Evolutionary conservation across 2,113 vertebrate species (phyloP).

Genomic region (Bubalus kerabau): DNA sequence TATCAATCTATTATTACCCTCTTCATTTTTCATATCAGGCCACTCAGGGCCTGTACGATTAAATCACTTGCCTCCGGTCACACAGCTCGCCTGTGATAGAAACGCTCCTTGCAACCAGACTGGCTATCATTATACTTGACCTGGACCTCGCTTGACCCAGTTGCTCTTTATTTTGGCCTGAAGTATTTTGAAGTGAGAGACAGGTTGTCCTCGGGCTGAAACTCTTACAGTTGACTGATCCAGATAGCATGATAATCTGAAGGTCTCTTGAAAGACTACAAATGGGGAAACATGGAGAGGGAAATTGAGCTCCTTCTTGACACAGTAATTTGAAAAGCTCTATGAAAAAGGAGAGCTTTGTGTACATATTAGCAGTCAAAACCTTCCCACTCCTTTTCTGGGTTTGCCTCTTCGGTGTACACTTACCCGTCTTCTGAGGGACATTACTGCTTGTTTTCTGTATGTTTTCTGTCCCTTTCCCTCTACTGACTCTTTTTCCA

Average conservation of each 20-base stretch:
- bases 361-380: not conserved
- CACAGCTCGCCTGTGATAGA: not conserved
- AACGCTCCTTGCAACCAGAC: not conserved
- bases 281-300: not conserved
- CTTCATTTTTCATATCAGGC: not conserved
- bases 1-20: not conserved
- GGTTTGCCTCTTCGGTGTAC: not conserved
- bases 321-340: not conserved
- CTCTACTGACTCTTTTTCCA: not conserved
- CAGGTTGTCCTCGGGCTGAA: not conserved
- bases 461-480: not conserved
- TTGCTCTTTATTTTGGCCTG: not conserved
- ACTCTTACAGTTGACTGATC: not conserved
- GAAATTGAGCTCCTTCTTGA: not conserved
- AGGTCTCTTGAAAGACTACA: not conserved
- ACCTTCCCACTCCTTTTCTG: not conserved
- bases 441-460: not conserved
- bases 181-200: not conserved
- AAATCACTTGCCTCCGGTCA: not conserved
- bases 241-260: not conserved
- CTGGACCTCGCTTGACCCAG: not conserved
- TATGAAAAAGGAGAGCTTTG: not conserved
- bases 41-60: not conserved
- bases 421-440: not conserved
- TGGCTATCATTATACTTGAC: not conserved